A percentile compares a stretch with the other conserved stretches of the same genome.
Conservation (phyloP, 2,888 invertebrate species). For the Hecatera dysodea region DNA sequence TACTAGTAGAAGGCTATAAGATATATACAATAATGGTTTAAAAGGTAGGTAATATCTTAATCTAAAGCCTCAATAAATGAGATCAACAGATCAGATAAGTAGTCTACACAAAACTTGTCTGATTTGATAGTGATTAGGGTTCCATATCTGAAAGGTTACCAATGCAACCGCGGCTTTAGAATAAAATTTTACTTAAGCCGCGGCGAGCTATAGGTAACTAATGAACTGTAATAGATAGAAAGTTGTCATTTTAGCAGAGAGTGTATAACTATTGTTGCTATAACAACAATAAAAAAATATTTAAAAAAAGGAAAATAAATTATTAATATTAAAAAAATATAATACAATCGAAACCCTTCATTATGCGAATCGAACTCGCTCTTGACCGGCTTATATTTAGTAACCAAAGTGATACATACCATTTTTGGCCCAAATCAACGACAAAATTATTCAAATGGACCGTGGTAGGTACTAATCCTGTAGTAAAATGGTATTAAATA, state of each 20-base stretch:
- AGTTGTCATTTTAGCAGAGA: too few species aligned
- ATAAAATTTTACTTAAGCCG: too few species aligned
- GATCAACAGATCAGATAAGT: conserved; percentile 39
- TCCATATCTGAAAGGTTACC: neutral
- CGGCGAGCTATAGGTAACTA: too few species aligned
- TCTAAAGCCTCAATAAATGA: conserved; percentile 48
- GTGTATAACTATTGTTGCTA: too few species aligned
- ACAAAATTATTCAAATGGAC: conserved; percentile 83
- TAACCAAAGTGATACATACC: conserved; percentile 42
- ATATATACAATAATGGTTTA: conserved; percentile 18
- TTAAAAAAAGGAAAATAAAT: too few species aligned
- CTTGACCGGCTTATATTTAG: neutral
- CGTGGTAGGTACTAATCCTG: conserved; percentile 74
- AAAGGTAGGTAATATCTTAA: conserved; percentile 39
- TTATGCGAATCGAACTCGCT: neutral
- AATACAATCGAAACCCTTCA: neutral
- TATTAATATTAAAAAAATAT: too few species aligned
- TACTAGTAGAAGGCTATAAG: neutral
- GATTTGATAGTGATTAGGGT: conserved; percentile 13
- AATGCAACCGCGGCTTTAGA: too few species aligned
- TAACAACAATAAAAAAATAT: too few species aligned
- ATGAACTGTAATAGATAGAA: too few species aligned
- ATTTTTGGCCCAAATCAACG: conserved; percentile 76
- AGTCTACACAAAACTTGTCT: conserved; percentile 19
- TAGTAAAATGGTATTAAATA: conserved; percentile 80